These are phyloP conservation scores for Herpetotheres cachinnans DNA, from an alignment of 2,113 vertebrate species.

Conservation along the genomic window DNA sequence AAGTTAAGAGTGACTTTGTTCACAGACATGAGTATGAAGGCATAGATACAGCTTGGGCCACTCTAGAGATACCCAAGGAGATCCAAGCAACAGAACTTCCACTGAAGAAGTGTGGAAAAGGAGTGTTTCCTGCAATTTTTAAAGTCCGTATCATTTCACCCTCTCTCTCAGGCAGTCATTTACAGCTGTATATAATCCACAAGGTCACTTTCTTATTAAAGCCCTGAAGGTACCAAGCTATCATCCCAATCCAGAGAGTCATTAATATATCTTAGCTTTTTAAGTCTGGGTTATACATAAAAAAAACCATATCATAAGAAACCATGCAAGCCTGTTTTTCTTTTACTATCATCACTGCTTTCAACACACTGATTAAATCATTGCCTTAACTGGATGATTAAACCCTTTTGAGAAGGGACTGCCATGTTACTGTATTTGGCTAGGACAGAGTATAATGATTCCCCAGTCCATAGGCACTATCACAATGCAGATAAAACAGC, in stretches of 20 bases:
- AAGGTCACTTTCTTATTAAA: neutral
- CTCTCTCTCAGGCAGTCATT: neutral
- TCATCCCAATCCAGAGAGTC: neutral
- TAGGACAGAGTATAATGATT: neutral
- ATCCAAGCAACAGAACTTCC: neutral
- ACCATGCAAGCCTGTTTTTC: neutral
- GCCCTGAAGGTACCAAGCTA: neutral
- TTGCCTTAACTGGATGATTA: neutral
- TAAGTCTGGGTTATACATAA: neutral
- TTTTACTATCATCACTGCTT: constrained; percentile 7
- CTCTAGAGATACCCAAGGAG: neutral
- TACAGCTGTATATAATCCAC: neutral
- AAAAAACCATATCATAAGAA: neutral
- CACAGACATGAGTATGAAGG: neutral
- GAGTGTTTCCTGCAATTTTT: neutral
- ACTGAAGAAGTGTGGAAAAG: neutral
- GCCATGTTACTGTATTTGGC: neutral
- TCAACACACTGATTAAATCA: constrained; percentile 31
- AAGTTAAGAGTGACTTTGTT: neutral
- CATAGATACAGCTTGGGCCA: neutral
- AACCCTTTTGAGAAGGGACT: neutral
- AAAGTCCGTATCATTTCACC: neutral
- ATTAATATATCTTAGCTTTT: neutral
- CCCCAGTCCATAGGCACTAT: neutral
- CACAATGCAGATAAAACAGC: neutral